Percentiles rank a stretch among this genome's conserved stretches.
Conservation (phyloP, 2,797 vertebrate genomes). For the Etheostoma nigrum region DNA sequence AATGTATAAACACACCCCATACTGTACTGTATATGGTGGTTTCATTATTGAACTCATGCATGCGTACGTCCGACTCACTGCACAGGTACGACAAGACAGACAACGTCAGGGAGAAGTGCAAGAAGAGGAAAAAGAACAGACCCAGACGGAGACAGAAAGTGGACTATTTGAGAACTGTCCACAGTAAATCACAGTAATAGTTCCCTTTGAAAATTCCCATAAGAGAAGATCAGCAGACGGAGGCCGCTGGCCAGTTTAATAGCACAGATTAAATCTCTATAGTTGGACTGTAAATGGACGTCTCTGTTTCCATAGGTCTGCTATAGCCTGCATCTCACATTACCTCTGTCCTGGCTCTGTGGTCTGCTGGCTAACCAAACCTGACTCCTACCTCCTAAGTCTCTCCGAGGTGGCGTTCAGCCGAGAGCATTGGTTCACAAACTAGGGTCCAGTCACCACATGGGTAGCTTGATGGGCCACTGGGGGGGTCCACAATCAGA, state of each 20-base stretch:
- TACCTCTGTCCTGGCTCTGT: constrained; percentile 72
- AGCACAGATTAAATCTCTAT: constrained; percentile 78
- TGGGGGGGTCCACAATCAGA: constrained; percentile 10
- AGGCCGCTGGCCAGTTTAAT: constrained; percentile 60
- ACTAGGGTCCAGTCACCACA: constrained; percentile 23
- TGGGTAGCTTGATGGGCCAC: background rate
- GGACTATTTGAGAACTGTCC: constrained; percentile 49
- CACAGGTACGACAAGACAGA: constrained; percentile 36
- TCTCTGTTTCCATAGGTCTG: constrained; percentile 70
- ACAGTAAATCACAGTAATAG: constrained; percentile 78
- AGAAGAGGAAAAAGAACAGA: constrained; percentile 52
- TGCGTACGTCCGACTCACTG: constrained; percentile 16
- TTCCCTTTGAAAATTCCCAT: constrained; percentile 75
- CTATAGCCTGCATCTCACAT: constrained; percentile 73
- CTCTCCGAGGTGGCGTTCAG: constrained; percentile 44
- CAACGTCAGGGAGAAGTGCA: constrained; percentile 38
- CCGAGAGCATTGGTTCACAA: constrained; percentile 22
- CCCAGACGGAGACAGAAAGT: constrained; percentile 32
- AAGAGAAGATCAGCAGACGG: constrained; percentile 62
- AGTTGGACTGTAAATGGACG: constrained; percentile 68
- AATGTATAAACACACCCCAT: constrained; percentile 46
- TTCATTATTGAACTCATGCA: constrained; percentile 32
- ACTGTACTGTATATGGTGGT: constrained; percentile 22
- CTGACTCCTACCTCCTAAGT: constrained; percentile 58
- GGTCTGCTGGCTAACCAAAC: constrained; percentile 67